Evolutionary conservation across 2,797 vertebrate species (phyloP), one percentile per base, ranked within the genome.

Genomic region (Atherinosoma microstoma): DNA sequence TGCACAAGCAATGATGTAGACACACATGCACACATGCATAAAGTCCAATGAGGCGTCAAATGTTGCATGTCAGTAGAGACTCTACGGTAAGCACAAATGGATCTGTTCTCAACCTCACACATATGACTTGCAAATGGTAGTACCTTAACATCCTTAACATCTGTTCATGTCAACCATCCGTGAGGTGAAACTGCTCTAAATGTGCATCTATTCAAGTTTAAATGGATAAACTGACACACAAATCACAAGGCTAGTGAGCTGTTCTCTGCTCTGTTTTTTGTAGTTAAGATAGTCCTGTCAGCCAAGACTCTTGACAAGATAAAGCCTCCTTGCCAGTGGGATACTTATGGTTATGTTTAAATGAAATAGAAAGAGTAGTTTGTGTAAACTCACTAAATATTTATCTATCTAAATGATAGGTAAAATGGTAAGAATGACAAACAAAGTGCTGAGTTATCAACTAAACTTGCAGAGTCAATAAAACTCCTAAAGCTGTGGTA

Each of bases 111-210:
- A 68, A 64, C 77, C 73, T 58, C 80, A 85, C 82, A 75, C 70
- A 73, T 82, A 77, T 82, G 79, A 74, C 64, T 76, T 62, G 62
- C 71, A 75, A 84, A 85, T 32, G 45, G 78, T 57, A 65, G 81
- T 69, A 79, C 58, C 76, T 65, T 53, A 77, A 82, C 78, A 86
- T 83, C 71, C 70, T 45, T 29, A 82, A 82, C 90, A 92, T 91
- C 89, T 91, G 90, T 87, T 89, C 69, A 16, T 27, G 73, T 83
- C 86, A 89, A 75, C 87, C 90, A 88, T 84, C 87, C 78, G 74
- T 88, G 84, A 89, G 71, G 72, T 75, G 80, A 76, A 84, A 71
- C 4, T 10, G 67, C 66, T 63, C 10, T 6, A 73, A 83, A 60
- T n/a, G 35, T 45, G 64, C 67, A 76, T 76, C 75, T 78, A 68